Evolutionary conservation across 2,113 vertebrate species (phyloP).

Genomic region (Perognathus longimembris): DNA sequence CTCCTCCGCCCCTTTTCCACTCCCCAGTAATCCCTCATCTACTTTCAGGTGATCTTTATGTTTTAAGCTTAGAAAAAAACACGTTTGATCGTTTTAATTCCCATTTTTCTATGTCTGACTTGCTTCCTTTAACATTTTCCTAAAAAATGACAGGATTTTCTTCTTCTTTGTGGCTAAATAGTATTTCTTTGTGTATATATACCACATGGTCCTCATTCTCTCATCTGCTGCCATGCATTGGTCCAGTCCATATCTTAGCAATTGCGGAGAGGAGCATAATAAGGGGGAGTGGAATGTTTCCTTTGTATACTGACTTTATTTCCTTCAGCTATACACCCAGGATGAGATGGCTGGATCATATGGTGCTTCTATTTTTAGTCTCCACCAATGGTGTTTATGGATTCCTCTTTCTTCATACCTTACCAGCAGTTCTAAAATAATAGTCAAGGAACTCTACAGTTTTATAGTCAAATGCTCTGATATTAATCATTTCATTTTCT

Average conservation of each 20-base stretch:
- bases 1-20: too few species aligned
- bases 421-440: neutral
- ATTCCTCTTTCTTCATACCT: neutral
- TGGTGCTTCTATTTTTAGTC: neutral
- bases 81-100: too few species aligned
- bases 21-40: neutral
- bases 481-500: neutral
- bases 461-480: neutral
- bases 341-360: neutral
- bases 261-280: neutral
- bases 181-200: neutral
- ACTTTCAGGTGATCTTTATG: neutral
- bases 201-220: neutral
- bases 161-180: neutral
- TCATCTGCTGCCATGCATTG: neutral
- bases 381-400: neutral
- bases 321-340: neutral
- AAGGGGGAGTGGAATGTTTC: neutral
- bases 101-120: too few species aligned
- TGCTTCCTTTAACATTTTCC: neutral
- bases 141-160: too few species aligned
- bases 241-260: neutral
- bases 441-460: neutral
- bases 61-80: neutral
- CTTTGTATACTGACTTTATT: neutral